Evolutionary conservation across 2,888 invertebrate genomes (phyloP), one percentile per base, ranked within the genome.

Genomic region (Aspidiotus rigidus): DNA sequence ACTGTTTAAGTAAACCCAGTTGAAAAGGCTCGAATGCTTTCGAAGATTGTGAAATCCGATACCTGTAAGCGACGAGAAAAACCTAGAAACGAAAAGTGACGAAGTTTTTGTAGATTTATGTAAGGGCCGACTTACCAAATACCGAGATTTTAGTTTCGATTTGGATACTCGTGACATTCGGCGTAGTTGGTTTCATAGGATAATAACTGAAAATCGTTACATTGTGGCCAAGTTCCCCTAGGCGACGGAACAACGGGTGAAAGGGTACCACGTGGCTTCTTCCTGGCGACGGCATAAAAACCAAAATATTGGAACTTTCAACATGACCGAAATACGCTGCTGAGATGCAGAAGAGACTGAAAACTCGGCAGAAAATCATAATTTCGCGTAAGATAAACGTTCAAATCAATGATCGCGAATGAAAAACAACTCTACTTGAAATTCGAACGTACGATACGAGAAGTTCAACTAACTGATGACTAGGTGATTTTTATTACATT

Each of bases 1-100:
- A 7, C 17, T 7, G 13, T 55, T 9, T 13, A 64, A 7, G 16
- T 64, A 56, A 41, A 64, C 10, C 41, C 56, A 64, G 40, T 64
- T 64, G 11, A 54, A 17, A 8, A 56, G 7, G 6, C 64, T 13
- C 40, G 17, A 55, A 13, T 64, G 42, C 15, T 41, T 56, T 57
- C 41, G 40, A 11, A 49, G 49, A n/a, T 49, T 49, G 49, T n/a
- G 11, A 6, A 13, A 49, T 49, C n/a, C 49, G 49, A 49, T 49
- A 3, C 6, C 49, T 49, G 49, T 6, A 49, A 28, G 28, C 28
- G 28, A 28, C 28, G 28, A 28, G 28, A 28, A 28, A 3, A 28
- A 28, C 1, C 1, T 28, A n/a, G 49, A 44, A 11, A 2, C 49
- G 49, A 49, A 49, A 13, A 11, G 49, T 2, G 49, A 2, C 49